Conservation (phyloP, 2,888 invertebrate genomes). For the Trissolcus brochymenae region DNA sequence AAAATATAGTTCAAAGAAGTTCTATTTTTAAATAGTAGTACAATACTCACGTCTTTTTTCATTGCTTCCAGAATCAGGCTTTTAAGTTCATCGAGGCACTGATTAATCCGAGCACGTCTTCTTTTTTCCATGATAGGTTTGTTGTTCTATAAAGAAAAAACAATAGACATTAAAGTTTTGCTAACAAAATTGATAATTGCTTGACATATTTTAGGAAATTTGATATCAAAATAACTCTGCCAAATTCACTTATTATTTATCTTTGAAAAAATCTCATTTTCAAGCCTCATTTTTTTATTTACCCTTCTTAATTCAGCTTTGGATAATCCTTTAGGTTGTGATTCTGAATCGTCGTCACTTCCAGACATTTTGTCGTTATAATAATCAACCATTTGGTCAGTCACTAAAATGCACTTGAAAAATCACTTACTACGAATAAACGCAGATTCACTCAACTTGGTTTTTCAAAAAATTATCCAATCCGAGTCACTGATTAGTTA, state of each 20-base stretch:
- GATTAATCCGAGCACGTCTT: conserved; percentile 91
- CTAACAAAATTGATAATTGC: neutral
- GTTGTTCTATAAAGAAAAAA: conserved; percentile 84
- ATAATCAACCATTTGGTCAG: conserved; percentile 72
- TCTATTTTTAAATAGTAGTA: neutral
- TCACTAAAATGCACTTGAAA: conserved; percentile 15
- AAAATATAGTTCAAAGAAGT: too few relatives aligned
- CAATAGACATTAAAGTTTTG: neutral
- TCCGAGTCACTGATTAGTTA: neutral
- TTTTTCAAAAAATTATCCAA: neutral
- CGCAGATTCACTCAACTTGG: conserved; percentile 2
- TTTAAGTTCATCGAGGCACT: conserved; percentile 91
- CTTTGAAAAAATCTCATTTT: too few relatives aligned
- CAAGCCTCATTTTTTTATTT: conserved; percentile 61
- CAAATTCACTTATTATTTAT: too few relatives aligned
- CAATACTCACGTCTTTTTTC: conserved; percentile 90
- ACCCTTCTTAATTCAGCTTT: conserved; percentile 85
- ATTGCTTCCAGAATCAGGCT: conserved; percentile 89
- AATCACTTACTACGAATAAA: conserved; percentile 23
- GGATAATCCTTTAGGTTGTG: conserved; percentile 79
- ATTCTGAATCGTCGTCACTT: conserved; percentile 76
- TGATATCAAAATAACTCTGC: neutral
- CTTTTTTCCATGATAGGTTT: conserved; percentile 96
- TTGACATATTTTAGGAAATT: too few relatives aligned
- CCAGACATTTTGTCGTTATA: conserved; percentile 74